Base-by-base conservation (phyloP, 2,113 vertebrate species). In the Ifrita kowaldi region DNA sequence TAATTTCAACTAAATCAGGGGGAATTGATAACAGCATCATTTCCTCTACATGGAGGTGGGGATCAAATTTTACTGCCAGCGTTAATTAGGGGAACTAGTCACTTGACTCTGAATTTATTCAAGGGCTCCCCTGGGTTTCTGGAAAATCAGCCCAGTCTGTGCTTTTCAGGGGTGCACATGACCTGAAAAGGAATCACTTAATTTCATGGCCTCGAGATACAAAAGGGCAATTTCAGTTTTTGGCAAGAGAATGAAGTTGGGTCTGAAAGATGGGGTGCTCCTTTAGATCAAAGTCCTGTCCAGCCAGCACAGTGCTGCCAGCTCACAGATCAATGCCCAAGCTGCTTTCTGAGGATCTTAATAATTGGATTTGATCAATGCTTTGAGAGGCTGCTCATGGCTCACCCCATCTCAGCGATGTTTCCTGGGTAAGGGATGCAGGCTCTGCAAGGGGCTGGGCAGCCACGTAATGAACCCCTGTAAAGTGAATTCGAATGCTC, bases 1-100 rank as follows among this genome's bases (percentile, higher is more conserved):
- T 87, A 89, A 95, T 96, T 91, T 64, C 49, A 69, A 10, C n/a
- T 87, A 60, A 93, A 83, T 78, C 26, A 74, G 33, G 21, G 47
- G 55, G 55, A 84, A 94, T 47, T 81, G 28, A 64, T 56, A 68
- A 76, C 52, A 21, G 41, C 41, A 77, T 65, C 17, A 53, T 64
- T 84, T 96, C n/a, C 44, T 91, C 52, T n/a, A 20, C 24, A 35
- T 1, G 11, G 33, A 85, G 37, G 14, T 26, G 7, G 50, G 49
- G 74, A 81, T 74, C 56, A 90, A 17, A 76, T 90, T 76, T 85
- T 83, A 74, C 47, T 52, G 30, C 57, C 60, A 52, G 53, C 49
- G 55, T 78, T 90, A 86, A 91, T 77, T 78, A 81, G 47, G 39
- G 32, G 68, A 91, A 70, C 30, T 4, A 3, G 62, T 83, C 70